phyloP scores from a whole-genome alignment of 2,797 vertebrate species.

The Mormyrops boulengeri region DNA sequence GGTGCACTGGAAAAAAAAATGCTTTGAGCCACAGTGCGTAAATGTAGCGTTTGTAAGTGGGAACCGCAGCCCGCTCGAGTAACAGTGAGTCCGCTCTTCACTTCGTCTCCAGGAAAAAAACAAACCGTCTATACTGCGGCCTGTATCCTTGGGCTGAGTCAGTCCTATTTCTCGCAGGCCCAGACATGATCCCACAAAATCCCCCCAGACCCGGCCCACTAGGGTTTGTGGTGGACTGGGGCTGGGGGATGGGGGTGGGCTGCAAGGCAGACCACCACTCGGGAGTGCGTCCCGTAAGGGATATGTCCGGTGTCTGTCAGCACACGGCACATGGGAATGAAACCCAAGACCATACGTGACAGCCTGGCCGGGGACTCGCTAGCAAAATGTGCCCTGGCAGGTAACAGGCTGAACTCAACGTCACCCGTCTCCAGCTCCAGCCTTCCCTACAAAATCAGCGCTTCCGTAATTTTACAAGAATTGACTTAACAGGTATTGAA shows the following conservation, averaged over 20 bases:
- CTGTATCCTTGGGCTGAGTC: background rate
- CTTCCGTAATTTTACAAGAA: background rate
- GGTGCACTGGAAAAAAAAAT: background rate
- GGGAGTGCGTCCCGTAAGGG: background rate
- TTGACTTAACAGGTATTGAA: background rate
- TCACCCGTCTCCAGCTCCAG: background rate
- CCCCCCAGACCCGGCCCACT: background rate
- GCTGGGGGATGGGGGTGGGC: background rate
- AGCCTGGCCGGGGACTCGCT: background rate
- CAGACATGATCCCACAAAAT: conserved; percentile 5
- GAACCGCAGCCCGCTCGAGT: background rate
- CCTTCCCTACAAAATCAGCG: background rate
- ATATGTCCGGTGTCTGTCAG: conserved; percentile 6
- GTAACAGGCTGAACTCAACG: background rate
- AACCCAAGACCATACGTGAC: background rate
- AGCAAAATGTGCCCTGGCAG: conserved; percentile 13
- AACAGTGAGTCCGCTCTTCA: background rate
- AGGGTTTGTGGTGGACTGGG: background rate
- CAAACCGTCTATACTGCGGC: background rate
- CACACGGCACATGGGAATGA: conserved; percentile 6
- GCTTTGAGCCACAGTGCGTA: background rate
- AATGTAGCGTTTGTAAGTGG: conserved; percentile 4
- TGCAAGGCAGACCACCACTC: background rate
- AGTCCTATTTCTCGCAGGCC: background rate
- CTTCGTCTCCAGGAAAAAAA: background rate